Conservation (phyloP, 2,113 vertebrate genomes). For the Calyptomena viridis region DNA sequence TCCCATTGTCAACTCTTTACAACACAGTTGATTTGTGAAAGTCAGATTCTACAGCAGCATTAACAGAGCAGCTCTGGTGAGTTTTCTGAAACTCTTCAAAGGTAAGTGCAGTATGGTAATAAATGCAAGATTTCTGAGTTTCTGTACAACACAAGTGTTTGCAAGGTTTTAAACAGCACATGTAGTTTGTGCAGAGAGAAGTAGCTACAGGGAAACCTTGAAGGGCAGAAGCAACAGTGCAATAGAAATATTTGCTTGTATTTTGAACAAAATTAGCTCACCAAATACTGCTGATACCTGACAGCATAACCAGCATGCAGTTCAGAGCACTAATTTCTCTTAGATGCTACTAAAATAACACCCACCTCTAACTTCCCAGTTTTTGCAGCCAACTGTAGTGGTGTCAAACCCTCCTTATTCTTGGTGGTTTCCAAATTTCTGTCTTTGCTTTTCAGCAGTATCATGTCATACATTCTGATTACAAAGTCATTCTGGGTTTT, state of each 20-base stretch:
- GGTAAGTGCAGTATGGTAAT: background rate
- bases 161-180: background rate
- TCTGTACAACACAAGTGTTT: background rate
- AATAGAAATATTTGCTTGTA: background rate
- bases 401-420: constrained; percentile 76
- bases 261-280: background rate
- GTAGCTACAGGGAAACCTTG: background rate
- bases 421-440: constrained; percentile 73
- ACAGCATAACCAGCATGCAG: background rate
- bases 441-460: constrained; percentile 71
- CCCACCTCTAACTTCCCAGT: constrained; percentile 79
- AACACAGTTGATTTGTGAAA: background rate
- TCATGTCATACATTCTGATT: constrained; percentile 78
- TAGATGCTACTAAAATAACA: background rate
- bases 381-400: constrained; percentile 79
- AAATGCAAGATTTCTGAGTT: background rate
- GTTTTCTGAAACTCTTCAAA: background rate
- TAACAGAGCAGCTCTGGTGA: background rate
- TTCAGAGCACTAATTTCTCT: background rate
- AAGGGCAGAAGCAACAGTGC: background rate
- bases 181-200: background rate
- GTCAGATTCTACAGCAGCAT: background rate
- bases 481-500: constrained; percentile 80
- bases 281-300: background rate
- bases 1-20: background rate